A percentile compares a stretch with the other conserved stretches of the same genome.
These are phyloP conservation scores for Clivina fossor DNA, from an alignment of 2,888 invertebrate genomes.

Conservation along the genomic window DNA sequence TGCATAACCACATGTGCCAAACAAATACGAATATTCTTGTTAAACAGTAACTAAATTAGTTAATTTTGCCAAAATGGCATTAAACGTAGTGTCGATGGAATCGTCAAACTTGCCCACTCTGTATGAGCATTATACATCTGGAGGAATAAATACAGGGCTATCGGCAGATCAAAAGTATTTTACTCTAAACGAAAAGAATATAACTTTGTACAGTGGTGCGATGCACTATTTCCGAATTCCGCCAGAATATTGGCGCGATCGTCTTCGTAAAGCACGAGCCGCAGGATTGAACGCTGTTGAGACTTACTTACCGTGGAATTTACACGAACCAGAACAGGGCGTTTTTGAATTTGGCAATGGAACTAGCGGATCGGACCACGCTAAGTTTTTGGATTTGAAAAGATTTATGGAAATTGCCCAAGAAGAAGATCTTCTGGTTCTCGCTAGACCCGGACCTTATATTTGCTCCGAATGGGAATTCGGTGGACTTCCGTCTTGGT, in stretches of 20 bases:
- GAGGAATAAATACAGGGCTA: constrained; percentile 47
- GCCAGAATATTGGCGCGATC: constrained; percentile 75
- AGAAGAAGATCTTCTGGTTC: constrained; percentile 74
- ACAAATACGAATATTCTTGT: too few relatives aligned
- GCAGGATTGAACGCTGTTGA: constrained; percentile 86
- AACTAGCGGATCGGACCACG: constrained; percentile 14
- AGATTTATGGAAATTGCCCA: constrained; percentile 72
- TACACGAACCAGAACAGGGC: constrained; percentile 64
- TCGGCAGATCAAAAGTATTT: constrained; percentile 47
- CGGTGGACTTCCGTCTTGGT: constrained; percentile 49
- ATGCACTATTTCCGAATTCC: constrained; percentile 87
- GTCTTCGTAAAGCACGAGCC: constrained; percentile 72
- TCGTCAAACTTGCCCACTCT: too few relatives aligned
- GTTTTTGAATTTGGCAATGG: constrained; percentile 9
- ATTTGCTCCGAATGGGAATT: constrained; percentile 89
- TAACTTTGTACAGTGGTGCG: constrained; percentile 57
- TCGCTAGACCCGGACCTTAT: constrained; percentile 86
- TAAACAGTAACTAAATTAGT: too few relatives aligned
- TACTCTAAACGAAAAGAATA: constrained; percentile 51
- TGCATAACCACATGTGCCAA: too few relatives aligned
- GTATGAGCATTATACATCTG: constrained; percentile 54
- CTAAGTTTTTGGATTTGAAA: constrained; percentile 59
- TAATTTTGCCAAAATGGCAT: too few relatives aligned
- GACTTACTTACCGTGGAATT: constrained; percentile 85
- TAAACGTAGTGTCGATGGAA: too few relatives aligned